These are phyloP conservation scores for Spheniscus humboldti DNA, from an alignment of 2,797 vertebrate species.

Conservation along the genomic window DNA sequence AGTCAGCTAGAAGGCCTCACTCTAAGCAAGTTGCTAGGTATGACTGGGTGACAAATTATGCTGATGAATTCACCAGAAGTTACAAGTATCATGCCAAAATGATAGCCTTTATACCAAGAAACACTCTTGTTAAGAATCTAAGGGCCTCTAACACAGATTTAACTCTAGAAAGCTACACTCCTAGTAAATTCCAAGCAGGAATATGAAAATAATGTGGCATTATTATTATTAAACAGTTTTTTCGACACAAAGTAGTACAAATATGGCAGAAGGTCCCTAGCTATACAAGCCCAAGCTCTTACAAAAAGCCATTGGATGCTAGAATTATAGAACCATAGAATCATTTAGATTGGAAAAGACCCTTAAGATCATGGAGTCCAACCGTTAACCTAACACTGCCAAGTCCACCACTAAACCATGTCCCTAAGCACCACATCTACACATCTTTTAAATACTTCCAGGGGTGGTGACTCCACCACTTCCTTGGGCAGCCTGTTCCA, in stretches of 20 bases:
- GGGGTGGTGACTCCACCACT: no score
- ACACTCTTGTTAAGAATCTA: neutral
- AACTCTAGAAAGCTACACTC: neutral
- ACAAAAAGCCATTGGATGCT: neutral
- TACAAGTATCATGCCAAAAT: neutral
- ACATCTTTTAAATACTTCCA: no score
- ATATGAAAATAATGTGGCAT: neutral
- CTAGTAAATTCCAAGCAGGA: neutral
- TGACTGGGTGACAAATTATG: neutral
- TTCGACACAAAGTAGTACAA: neutral
- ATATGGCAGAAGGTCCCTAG: neutral
- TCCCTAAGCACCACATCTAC: no score
- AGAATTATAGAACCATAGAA: no score
- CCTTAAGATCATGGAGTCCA: no score
- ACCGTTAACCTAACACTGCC: no score
- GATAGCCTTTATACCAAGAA: neutral
- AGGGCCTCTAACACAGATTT: neutral
- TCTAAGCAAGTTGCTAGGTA: neutral
- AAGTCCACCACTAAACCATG: no score
- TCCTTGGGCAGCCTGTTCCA: no score
- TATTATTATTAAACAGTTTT: neutral
- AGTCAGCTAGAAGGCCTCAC: neutral
- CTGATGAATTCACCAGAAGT: neutral
- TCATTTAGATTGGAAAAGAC: no score
- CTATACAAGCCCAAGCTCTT: fast-evolving